Conservation (phyloP, 2,113 vertebrate genomes). For the Dicerorhinus sumatrensis region DNA sequence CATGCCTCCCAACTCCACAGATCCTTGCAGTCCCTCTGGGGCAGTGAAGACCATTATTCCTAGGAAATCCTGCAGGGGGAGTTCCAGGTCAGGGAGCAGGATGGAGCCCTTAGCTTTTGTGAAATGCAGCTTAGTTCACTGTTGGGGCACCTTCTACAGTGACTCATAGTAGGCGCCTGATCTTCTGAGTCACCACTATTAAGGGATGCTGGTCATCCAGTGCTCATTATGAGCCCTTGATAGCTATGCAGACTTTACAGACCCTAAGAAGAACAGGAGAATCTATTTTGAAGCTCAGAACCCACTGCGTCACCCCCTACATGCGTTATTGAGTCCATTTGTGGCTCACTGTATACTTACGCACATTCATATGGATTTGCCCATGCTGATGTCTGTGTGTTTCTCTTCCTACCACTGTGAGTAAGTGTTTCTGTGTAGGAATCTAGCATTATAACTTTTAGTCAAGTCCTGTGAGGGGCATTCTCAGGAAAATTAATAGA, state of each 20-base stretch:
- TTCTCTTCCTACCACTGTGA: slow-evolving; percentile 48
- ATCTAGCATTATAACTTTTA: slow-evolving; percentile 48
- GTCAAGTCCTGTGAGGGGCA: slow-evolving; percentile 45
- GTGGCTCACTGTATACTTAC: background rate
- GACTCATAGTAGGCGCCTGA: slow-evolving; percentile 2
- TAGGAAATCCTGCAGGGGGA: slow-evolving; percentile 35
- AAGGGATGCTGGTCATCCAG: slow-evolving; percentile 17
- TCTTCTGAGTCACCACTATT: slow-evolving; percentile 62
- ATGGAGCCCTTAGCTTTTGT: background rate
- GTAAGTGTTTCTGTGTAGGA: slow-evolving; percentile 68
- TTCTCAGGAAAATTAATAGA: slow-evolving; percentile 62
- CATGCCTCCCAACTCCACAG: background rate
- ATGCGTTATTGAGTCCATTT: background rate
- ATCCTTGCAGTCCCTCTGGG: background rate
- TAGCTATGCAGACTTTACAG: slow-evolving; percentile 5
- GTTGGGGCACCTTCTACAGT: slow-evolving; percentile 26
- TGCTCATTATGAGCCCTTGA: slow-evolving; percentile 16
- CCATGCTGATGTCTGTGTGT: background rate
- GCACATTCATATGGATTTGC: slow-evolving; percentile 28
- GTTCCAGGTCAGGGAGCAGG: slow-evolving; percentile 23
- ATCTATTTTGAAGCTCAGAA: slow-evolving; percentile 39
- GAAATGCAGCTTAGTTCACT: background rate
- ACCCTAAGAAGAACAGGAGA: background rate
- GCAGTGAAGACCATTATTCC: slow-evolving; percentile 19
- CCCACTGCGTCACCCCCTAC: background rate